Conservation (phyloP, 2,888 invertebrate genomes). For the Torymus tubicola region DNA sequence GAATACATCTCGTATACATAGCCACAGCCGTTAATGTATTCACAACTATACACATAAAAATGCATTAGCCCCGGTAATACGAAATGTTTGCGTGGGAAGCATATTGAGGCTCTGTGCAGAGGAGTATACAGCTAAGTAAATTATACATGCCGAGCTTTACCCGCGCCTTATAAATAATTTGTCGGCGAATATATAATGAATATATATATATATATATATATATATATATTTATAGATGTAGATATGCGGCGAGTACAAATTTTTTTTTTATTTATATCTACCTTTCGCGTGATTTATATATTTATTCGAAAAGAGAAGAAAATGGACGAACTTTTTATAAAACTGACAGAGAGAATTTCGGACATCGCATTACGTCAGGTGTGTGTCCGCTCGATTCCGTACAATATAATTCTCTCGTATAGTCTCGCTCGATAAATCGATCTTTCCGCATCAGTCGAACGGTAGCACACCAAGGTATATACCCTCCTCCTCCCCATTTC, state of each 20-base stretch:
- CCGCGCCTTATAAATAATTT: neutral
- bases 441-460: too few relatives aligned
- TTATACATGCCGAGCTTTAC: too few relatives aligned
- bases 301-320: too few relatives aligned
- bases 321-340: too few relatives aligned
- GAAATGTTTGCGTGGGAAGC: neutral
- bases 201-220: neutral
- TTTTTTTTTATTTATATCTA: too few relatives aligned
- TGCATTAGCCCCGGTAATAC: conserved; percentile 18
- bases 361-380: neutral
- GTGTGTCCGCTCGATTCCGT: neutral
- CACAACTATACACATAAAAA: neutral
- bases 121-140: too few relatives aligned
- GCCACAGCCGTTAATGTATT: neutral
- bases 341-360: too few relatives aligned
- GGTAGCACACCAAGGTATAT: too few relatives aligned
- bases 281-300: too few relatives aligned
- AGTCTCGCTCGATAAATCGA: too few relatives aligned
- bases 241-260: neutral
- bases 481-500: too few relatives aligned
- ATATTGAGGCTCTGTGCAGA: too few relatives aligned
- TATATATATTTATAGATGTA: neutral
- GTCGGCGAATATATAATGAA: neutral
- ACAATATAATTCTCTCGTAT: conserved; percentile 2
- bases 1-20: conserved; percentile 1